phyloP scores from a whole-genome alignment of 2,888 invertebrate species.

The Agonum fuliginosum region DNA sequence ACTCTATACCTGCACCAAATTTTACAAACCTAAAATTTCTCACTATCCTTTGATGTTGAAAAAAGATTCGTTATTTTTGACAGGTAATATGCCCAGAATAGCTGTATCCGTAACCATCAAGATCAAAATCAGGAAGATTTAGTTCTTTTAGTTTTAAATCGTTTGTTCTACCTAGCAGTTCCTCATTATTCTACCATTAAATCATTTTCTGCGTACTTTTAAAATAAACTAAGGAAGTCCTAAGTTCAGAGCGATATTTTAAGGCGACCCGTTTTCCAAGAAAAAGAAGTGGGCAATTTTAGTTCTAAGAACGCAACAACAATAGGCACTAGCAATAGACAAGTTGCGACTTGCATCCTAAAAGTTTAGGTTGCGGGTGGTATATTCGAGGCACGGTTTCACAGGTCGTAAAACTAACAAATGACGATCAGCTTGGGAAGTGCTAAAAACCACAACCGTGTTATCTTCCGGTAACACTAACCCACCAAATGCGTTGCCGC shows the following conservation, averaged over 20 bases:
- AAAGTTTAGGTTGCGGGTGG: slow-evolving; percentile 5
- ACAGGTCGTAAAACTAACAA: slow-evolving; percentile 45
- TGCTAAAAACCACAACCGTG: slow-evolving; percentile 56
- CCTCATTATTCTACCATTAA: slow-evolving; percentile 17
- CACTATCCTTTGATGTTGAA: slow-evolving; percentile 14
- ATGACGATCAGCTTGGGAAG: slow-evolving; percentile 46
- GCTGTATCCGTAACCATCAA: neutral
- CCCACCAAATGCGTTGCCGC: slow-evolving; percentile 13
- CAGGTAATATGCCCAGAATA: neutral
- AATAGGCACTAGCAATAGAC: slow-evolving; percentile 15
- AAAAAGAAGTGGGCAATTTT: neutral
- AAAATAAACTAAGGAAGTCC: slow-evolving; percentile 34
- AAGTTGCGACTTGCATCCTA: slow-evolving; percentile 38
- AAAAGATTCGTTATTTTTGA: slow-evolving; percentile 18
- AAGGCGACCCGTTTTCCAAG: slow-evolving; percentile 32
- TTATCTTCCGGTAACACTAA: slow-evolving; percentile 53
- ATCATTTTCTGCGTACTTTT: slow-evolving; percentile 21
- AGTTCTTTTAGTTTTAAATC: slow-evolving; percentile 19
- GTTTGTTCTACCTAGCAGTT: neutral
- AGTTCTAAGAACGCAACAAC: slow-evolving; percentile 38
- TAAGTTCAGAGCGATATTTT: slow-evolving; percentile 25
- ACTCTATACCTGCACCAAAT: slow-evolving; percentile 22
- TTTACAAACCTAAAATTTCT: slow-evolving; percentile 19
- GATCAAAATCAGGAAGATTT: too few species aligned
- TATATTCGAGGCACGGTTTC: slow-evolving; percentile 1